These are phyloP conservation scores for Calcarius lapponicus DNA, from an alignment of 2,797 vertebrate genomes.

Conservation along the genomic window DNA sequence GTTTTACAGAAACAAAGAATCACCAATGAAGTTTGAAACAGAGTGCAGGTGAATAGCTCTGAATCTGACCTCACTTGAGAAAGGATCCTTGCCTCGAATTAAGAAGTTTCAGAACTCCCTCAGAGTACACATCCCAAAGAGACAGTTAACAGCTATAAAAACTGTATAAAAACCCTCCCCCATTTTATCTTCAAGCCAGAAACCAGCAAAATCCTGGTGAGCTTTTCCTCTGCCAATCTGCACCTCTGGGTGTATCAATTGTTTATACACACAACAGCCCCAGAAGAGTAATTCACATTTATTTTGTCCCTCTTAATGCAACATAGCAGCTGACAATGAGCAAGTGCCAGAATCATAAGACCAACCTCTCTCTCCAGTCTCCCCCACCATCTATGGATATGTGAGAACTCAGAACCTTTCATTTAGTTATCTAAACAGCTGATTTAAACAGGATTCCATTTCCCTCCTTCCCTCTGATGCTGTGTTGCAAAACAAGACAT, in stretches of 20 bases:
- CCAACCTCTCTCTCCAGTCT: neutral
- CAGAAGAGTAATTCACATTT: neutral
- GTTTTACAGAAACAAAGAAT: neutral
- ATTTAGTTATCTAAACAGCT: neutral
- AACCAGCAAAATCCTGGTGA: neutral
- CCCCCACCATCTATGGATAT: neutral
- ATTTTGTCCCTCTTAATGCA: neutral
- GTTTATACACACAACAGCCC: neutral
- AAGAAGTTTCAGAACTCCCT: neutral
- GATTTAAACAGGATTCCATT: neutral
- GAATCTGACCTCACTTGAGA: neutral
- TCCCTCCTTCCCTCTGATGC: conserved; percentile 11
- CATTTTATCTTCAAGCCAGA: neutral
- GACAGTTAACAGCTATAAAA: neutral
- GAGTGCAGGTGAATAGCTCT: neutral
- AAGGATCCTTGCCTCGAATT: neutral
- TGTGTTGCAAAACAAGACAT: conserved; percentile 44
- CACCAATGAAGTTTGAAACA: neutral
- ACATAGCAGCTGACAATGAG: neutral
- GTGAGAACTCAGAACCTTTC: neutral
- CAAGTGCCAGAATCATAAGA: neutral
- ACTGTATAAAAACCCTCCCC: neutral
- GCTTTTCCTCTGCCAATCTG: neutral
- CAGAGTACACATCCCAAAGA: neutral
- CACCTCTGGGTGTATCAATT: neutral